Evolutionary conservation across 2,113 vertebrate species (phyloP).

Genomic region (Peromyscus polionotus): DNA sequence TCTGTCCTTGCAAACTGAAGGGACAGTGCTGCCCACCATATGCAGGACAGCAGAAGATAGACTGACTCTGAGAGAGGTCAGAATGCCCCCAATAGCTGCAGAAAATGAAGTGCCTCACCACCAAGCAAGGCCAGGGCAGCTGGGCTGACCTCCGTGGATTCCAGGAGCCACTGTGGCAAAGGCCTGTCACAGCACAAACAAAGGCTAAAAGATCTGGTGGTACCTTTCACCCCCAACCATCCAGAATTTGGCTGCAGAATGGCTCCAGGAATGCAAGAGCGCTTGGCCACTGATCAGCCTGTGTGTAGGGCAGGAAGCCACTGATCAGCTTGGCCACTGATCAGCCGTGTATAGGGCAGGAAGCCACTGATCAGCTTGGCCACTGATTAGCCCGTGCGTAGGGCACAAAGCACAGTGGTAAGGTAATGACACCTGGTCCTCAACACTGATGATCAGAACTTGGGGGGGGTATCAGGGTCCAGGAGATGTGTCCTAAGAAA

Average conservation of each 20-base stretch:
- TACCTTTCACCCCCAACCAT: not conserved
- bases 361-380: no score
- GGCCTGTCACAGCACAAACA: not conserved
- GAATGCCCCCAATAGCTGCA: not conserved
- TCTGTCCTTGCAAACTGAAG: not conserved
- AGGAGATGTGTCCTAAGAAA: not conserved
- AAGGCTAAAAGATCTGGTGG: fast-evolving
- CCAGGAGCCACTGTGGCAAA: not conserved
- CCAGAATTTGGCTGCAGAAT: no score
- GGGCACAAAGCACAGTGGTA: no score
- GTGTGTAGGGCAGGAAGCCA: no score
- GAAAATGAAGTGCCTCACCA: not conserved
- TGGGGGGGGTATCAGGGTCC: not conserved
- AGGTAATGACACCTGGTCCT: no score
- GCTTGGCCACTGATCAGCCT: not conserved
- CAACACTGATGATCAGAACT: not conserved
- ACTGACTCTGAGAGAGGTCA: not conserved
- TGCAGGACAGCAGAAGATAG: not conserved
- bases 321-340: fast-evolving
- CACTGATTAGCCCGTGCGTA: fast-evolving
- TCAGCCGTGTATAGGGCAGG: fast-evolving
- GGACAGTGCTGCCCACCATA: not conserved
- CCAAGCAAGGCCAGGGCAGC: not conserved
- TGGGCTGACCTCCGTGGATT: not conserved
- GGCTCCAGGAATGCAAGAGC: not conserved